These are phyloP conservation scores for Anodontia alba DNA, from an alignment of 2,888 invertebrate species.

Conservation along the genomic window DNA sequence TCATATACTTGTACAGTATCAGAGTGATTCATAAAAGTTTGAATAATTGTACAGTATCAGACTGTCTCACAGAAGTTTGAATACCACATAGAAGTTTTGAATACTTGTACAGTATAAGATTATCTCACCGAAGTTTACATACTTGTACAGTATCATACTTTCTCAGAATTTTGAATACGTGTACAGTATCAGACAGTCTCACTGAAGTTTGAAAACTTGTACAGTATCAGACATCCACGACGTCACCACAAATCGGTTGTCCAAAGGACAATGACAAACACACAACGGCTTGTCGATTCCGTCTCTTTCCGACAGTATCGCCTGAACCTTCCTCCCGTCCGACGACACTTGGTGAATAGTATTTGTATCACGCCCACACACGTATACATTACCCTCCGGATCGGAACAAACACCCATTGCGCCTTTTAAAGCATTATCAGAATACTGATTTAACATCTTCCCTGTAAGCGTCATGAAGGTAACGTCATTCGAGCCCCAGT, in stretches of 20 bases:
- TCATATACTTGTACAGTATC: no score
- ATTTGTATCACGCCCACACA: constrained; percentile 52
- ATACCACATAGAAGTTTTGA: no score
- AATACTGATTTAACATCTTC: constrained; percentile 27
- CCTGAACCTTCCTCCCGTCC: constrained; percentile 29
- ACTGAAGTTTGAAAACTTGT: constrained; percentile 44
- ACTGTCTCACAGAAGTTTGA: no score
- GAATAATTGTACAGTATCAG: no score
- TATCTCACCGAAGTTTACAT: no score
- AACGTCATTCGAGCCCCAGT: constrained; percentile 57
- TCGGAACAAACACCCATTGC: constrained; percentile 47
- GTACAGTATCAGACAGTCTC: no score
- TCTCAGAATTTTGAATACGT: no score
- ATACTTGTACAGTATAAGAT: no score
- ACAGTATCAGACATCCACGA: constrained; percentile 63
- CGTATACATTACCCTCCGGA: constrained; percentile 50
- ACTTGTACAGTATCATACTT: no score
- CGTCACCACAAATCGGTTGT: constrained; percentile 55
- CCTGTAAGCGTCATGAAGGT: constrained; percentile 35
- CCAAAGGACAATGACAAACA: constrained; percentile 38
- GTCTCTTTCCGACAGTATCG: constrained; percentile 49
- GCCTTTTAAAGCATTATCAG: constrained; percentile 41
- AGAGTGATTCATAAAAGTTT: no score
- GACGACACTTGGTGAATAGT: constrained; percentile 52
- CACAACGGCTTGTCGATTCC: constrained; percentile 53